phyloP scores from a whole-genome alignment of 2,888 invertebrate genomes.

The Apodemia mormo region DNA sequence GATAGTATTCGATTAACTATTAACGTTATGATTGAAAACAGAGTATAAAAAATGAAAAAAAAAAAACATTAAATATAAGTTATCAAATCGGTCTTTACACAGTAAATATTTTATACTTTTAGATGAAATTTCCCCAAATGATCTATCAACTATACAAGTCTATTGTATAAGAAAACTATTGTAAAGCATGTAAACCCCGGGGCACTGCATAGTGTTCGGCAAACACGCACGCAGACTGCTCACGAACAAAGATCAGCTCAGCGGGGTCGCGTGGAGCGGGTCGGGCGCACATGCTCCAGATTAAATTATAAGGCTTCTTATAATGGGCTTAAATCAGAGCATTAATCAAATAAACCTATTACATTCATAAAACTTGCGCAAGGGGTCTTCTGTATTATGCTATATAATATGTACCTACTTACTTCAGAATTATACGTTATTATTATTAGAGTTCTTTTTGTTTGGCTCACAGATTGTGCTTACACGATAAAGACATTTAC shows the following conservation, averaged over 20 bases:
- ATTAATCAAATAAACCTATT: conserved; percentile 13
- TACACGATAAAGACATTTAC: too few relatives aligned
- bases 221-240: not conserved
- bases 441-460: not conserved
- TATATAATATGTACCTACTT: not conserved
- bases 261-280: conserved; percentile 21
- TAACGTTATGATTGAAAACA: too few relatives aligned
- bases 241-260: conserved; percentile 23
- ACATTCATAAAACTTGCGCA: not conserved
- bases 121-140: too few relatives aligned
- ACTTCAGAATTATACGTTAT: not conserved
- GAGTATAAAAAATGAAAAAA: too few relatives aligned
- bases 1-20: too few relatives aligned
- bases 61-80: too few relatives aligned
- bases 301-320: conserved; percentile 36
- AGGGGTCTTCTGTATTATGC: not conserved
- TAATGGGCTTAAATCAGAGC: conserved; percentile 32
- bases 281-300: conserved; percentile 30
- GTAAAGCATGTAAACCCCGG: not conserved
- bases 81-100: too few relatives aligned
- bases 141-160: too few relatives aligned
- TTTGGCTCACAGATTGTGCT: not conserved
- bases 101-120: too few relatives aligned
- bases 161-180: not conserved
- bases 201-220: not conserved